Evolutionary conservation across 1,140 invertebrate genomes (phyloP), one percentile per base, ranked within the genome.

Genomic region (Drosophila lacteicornis): DNA sequence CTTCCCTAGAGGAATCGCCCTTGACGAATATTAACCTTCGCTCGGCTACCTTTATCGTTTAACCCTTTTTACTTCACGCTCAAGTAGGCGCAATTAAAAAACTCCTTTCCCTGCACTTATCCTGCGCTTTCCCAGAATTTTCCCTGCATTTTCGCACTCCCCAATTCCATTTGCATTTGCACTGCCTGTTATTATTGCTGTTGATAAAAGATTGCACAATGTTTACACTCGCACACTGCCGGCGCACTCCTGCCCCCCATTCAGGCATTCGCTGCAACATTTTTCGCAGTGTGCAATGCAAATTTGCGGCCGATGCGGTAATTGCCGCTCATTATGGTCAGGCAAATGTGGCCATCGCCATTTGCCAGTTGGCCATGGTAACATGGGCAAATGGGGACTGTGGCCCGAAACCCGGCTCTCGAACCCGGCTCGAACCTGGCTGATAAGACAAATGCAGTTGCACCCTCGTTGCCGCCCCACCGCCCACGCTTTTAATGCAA

Each of bases 291-390:
- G 73, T 80, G 80, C 86, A 88, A 88, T 88, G 78, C 84, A 88
- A 88, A 88, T 88, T 73, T 88, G 85, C 85, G 84, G 85, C 84
- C 85, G 59, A 79, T 88, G 84, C 84, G 84, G 84, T 88, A 88
- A 88, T 88, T 88, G 84, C 84, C 84, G 84, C 84, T 88, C 84
- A 88, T 88, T 88, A 88, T 88, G 84, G 84, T 90, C 84, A 90
- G 84, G 84, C 84, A 90, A 88, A 90, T 73, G 69, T 73, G 67
- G 50, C 56, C 74, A 78, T 77, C 11, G 69, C 69, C 69, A 73
- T 73, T 73, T 73, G 69, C 69, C 69, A 42, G 66, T 58, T 71
- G 77, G 58, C 33, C 15, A 36, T 55, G 19, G 50, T 38, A 46
- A 22, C 27, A 36, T 15, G 13, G 42, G 4, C 4, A 36, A 22